Conservation (phyloP, 1,140 invertebrate genomes). For the Solen grandis region DNA sequence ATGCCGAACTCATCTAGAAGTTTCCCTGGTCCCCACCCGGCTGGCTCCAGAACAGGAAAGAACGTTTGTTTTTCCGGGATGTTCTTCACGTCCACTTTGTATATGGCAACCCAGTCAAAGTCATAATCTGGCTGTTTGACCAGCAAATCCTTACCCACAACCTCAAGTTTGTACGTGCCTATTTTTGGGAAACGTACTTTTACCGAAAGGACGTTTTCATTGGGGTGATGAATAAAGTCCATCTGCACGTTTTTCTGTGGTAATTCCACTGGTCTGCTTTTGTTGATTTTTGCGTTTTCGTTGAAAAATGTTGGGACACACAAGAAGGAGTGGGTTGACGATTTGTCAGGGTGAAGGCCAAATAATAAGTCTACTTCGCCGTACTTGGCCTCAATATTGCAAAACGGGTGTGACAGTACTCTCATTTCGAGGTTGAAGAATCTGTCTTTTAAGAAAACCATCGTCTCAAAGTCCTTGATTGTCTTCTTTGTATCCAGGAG, state of each 20-base stretch:
- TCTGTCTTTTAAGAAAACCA: conserved; percentile 71
- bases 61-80: conserved; percentile 62
- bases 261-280: conserved; percentile 49
- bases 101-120: conserved; percentile 74
- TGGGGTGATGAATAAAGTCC: conserved; percentile 69
- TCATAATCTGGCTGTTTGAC: conserved; percentile 63
- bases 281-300: conserved; percentile 57
- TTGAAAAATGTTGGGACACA: conserved; percentile 61
- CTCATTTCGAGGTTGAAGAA: conserved; percentile 72
- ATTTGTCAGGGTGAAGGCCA: conserved; percentile 60
- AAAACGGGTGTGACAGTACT: conserved; percentile 63
- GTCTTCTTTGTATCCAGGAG: conserved; percentile 62
- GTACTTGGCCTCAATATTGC: conserved; percentile 62
- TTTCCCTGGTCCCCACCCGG: conserved; percentile 69
- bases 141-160: conserved; percentile 69
- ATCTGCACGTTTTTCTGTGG: conserved; percentile 65
- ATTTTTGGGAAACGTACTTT: conserved; percentile 69
- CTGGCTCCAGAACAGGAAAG: conserved; percentile 64
- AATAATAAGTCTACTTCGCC: conserved; percentile 70
- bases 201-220: conserved; percentile 61
- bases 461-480: conserved; percentile 66
- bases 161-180: conserved; percentile 68
- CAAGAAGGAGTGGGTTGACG: conserved; percentile 60
- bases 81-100: conserved; percentile 66
- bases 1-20: conserved; percentile 60